phyloP scores from a whole-genome alignment of 2,888 invertebrate genomes.

The Microchrysa polita region DNA sequence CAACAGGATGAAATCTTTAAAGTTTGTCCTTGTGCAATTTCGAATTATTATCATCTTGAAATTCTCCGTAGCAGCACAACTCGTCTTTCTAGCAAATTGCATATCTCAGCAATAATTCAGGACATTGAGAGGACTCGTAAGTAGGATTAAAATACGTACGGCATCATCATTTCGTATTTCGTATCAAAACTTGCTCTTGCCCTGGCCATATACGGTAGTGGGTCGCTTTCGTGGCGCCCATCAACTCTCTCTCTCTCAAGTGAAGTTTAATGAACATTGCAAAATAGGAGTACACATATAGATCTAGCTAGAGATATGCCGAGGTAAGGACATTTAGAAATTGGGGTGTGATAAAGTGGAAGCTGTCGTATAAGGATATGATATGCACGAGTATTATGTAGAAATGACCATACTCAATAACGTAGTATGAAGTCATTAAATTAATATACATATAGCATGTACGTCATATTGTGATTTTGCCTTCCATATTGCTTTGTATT shows the following conservation, averaged over 20 bases:
- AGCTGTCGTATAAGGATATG: neutral
- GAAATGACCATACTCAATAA: slow-evolving; percentile 16
- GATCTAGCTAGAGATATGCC: neutral
- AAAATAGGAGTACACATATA: too few species aligned
- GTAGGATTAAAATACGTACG: slow-evolving; percentile 19
- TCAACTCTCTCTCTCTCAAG: neutral
- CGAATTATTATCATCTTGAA: slow-evolving; percentile 4
- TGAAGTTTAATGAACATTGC: slow-evolving; percentile 17
- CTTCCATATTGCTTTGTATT: too few species aligned
- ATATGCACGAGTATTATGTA: too few species aligned
- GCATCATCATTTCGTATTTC: slow-evolving; percentile 12
- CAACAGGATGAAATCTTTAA: neutral
- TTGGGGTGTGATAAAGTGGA: neutral
- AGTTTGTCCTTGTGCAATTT: slow-evolving; percentile 7
- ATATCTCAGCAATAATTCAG: slow-evolving; percentile 39
- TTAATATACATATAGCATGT: too few species aligned
- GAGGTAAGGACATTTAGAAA: neutral
- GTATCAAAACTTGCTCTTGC: slow-evolving; percentile 8
- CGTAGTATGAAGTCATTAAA: too few species aligned
- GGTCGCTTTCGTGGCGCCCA: neutral
- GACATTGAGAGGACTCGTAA: slow-evolving; percentile 17
- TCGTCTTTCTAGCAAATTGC: slow-evolving; percentile 32
- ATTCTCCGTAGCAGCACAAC: slow-evolving; percentile 7
- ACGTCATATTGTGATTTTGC: too few species aligned
- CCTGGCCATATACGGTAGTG: neutral